phyloP scores from a whole-genome alignment of 2,888 invertebrate species.

The Leucophora obtusa region DNA sequence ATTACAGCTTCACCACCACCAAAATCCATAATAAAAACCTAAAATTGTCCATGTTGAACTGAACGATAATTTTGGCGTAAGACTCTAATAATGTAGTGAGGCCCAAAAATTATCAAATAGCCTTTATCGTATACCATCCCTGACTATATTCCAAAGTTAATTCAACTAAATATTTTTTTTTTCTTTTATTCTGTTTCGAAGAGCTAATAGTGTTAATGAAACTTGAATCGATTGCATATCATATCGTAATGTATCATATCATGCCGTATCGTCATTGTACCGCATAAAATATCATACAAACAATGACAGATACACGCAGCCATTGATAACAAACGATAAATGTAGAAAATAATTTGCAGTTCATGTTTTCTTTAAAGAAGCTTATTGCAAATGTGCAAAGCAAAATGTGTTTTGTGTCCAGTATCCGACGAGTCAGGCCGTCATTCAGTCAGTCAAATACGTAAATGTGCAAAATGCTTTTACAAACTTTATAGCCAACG shows the following conservation, averaged over 20 bases:
- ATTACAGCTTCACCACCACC: too few species aligned
- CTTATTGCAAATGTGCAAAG: constrained; percentile 60
- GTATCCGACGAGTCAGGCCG: constrained; percentile 26
- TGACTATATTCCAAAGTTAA: neutral
- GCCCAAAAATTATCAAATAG: too few species aligned
- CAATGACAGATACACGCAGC: constrained; percentile 70
- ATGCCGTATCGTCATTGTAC: constrained; percentile 44
- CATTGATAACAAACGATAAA: constrained; percentile 64
- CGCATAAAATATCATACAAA: constrained; percentile 53
- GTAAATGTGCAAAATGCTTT: constrained; percentile 46
- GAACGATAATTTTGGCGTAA: too few species aligned
- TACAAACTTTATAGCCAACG: constrained; percentile 50
- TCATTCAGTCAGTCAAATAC: constrained; percentile 3
- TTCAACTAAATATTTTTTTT: constrained; percentile 19
- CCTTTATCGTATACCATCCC: neutral
- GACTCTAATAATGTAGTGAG: too few species aligned
- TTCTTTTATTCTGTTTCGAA: constrained; percentile 2
- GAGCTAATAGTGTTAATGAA: constrained; percentile 57
- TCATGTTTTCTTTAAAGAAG: constrained; percentile 55
- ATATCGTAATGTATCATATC: constrained; percentile 37
- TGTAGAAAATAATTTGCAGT: constrained; percentile 58
- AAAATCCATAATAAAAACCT: too few species aligned
- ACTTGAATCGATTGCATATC: constrained; percentile 60
- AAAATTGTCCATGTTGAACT: too few species aligned
- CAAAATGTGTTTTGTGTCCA: constrained; percentile 42